These are phyloP conservation scores for Budorcas taxicolor DNA, from an alignment of 2,113 vertebrate species.

Conservation along the genomic window DNA sequence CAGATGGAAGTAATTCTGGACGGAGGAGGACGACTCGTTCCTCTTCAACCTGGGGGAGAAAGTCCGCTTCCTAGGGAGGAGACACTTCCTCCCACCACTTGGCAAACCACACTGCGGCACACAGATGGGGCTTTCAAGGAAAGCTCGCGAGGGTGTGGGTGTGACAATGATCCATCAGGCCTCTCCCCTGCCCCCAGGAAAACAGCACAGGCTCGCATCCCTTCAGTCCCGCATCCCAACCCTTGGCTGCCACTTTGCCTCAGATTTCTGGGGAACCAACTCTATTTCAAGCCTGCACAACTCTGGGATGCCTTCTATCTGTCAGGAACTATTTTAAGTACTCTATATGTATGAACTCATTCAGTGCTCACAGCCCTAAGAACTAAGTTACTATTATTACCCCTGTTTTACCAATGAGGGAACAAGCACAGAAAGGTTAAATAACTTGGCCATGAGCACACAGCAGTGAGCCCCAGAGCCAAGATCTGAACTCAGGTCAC, in stretches of 20 bases:
- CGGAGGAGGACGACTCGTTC: constrained; percentile 86
- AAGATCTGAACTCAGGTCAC: neutral
- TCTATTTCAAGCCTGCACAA: neutral
- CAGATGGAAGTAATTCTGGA: constrained; percentile 92
- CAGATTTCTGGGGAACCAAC: neutral
- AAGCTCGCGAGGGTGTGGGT: fast-evolving
- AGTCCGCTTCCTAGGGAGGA: neutral
- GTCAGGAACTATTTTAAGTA: neutral
- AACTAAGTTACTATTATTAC: neutral
- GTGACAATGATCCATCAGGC: neutral
- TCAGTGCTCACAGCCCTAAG: neutral
- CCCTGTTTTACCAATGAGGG: neutral
- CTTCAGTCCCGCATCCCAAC: neutral
- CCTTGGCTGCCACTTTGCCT: neutral
- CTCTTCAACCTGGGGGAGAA: constrained; percentile 83
- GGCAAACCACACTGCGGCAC: fast-evolving
- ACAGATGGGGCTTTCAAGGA: neutral
- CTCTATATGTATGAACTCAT: neutral
- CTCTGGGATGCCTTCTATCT: neutral
- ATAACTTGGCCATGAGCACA: neutral
- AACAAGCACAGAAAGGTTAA: neutral
- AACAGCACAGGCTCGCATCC: neutral
- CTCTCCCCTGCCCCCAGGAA: neutral
- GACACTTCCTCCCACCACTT: fast-evolving
- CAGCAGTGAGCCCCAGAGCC: neutral